phyloP scores from a whole-genome alignment of 2,888 invertebrate species.

The Mesorhabditis belari region DNA sequence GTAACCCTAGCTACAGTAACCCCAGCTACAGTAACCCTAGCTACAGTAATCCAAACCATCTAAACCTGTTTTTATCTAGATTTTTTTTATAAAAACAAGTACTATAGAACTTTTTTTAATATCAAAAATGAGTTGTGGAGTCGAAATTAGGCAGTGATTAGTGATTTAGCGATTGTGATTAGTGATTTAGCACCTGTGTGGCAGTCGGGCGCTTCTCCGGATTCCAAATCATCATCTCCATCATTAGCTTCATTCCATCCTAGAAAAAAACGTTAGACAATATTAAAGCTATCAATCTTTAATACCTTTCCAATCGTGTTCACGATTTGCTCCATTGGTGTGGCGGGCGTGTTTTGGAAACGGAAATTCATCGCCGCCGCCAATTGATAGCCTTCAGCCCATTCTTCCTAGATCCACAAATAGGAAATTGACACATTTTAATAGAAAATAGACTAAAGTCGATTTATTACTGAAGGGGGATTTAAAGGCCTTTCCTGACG shows the following conservation, averaged over 20 bases:
- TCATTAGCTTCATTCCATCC: conserved; percentile 75
- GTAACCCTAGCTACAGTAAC: too few relatives aligned
- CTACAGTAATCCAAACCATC: too few relatives aligned
- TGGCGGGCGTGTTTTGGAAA: conserved; percentile 74
- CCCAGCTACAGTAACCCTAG: too few relatives aligned
- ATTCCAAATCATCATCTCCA: conserved; percentile 82
- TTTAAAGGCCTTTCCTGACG: too few relatives aligned
- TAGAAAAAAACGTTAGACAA: too few relatives aligned
- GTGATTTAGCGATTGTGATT: too few relatives aligned
- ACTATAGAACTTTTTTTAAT: too few relatives aligned
- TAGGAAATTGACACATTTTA: not conserved
- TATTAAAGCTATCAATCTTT: not conserved
- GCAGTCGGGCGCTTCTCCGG: conserved; percentile 86
- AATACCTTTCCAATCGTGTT: conserved; percentile 61
- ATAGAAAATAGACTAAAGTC: not conserved
- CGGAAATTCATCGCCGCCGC: conserved; percentile 89
- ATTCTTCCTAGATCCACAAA: conserved; percentile 76
- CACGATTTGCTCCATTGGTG: conserved; percentile 39
- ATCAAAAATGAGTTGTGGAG: too few relatives aligned
- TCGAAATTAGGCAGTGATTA: too few relatives aligned
- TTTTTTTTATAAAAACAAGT: too few relatives aligned
- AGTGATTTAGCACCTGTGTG: conserved; percentile 56
- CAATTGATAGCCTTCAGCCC: conserved; percentile 88
- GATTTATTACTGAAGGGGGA: not conserved
- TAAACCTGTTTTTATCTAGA: not conserved